phyloP scores from a whole-genome alignment of 35 echinoderm and acorn worm species.

The Apostichopus californicus region DNA sequence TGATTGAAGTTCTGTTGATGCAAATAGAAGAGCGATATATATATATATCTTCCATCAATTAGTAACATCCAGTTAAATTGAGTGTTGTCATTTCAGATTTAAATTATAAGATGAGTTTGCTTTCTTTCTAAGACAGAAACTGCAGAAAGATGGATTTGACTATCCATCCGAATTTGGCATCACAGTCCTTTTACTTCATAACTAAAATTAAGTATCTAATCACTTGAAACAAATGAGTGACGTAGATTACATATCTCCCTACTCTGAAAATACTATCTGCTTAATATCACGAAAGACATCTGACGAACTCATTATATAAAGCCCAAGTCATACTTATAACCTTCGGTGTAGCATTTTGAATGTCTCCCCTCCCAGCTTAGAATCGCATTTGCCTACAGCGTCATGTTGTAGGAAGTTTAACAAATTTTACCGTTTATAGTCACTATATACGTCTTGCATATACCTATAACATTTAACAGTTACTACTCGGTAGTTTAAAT shows the following conservation, averaged over 20 bases:
- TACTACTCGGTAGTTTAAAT: neutral
- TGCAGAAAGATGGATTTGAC: neutral
- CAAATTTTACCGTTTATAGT: neutral
- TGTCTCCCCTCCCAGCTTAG: neutral
- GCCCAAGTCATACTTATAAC: neutral
- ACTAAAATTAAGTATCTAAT: neutral
- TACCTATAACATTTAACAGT: neutral
- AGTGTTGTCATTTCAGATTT: neutral
- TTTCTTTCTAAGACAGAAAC: neutral
- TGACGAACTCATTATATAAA: neutral
- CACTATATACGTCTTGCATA: neutral
- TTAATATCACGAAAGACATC: neutral
- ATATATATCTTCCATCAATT: too few relatives aligned
- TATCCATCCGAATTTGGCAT: neutral
- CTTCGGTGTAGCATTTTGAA: neutral
- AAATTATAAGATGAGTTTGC: neutral
- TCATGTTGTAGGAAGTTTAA: neutral
- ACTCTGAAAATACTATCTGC: neutral
- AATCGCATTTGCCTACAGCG: neutral
- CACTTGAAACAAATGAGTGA: constrained; percentile 3
- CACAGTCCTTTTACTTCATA: neutral
- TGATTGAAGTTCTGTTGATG: too few relatives aligned
- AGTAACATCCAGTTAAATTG: neutral
- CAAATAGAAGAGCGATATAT: too few relatives aligned
- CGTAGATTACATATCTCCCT: neutral